Base-by-base conservation (phyloP, 2,797 vertebrate genomes). In the Pipistrellus nathusii region DNA sequence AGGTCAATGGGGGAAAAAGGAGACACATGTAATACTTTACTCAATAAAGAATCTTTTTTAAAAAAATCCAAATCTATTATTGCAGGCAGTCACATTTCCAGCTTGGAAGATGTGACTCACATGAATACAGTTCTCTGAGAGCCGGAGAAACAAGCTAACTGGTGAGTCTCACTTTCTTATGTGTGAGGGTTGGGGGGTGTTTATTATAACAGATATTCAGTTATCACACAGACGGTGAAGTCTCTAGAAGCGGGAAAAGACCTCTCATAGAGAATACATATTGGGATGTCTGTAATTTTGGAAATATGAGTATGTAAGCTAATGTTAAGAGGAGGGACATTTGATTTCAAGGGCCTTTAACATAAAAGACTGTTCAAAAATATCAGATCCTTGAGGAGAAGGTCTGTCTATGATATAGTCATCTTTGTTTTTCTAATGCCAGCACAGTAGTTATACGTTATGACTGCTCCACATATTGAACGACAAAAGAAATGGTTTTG, bases 111-210 rank as follows among this genome's bases (percentile, higher is more conserved):
- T 59, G 10, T 27, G n/a, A 81, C 32, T 75, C 59, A 71, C 18
- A 27, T 73, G 41, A 90, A 15, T 2, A 80, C 12, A 69, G 17
- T 27, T 53, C n/a, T 62, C 12, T 44, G 30, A 90, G 86, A 55
- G 85, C 17, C 3, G 3, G 6, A 91, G 64, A 87, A 88, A n/a
- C 25, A 89, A 23, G 8, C 30, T 51, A 23, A 15, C 20, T 66
- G 84, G 81, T 96, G 57, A 95, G 72, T 95, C 20, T 95, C 3
- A 21, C 6, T 76, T 73, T 14, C 17, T 64, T 38, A n/a, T n/a
- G 4, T 69, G 38, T 21, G 1, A 41, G 14, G 12, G 38, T 66
- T 41, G 35, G 15, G 3, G 11, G 20, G 18, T 13, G 8, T 44
- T 32, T 78, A 68, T 25, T 27, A 23, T 6, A 51, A 11, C 2